Evolutionary conservation across 2,797 vertebrate genomes (phyloP).

Genomic region (Phataginus tricuspis): DNA sequence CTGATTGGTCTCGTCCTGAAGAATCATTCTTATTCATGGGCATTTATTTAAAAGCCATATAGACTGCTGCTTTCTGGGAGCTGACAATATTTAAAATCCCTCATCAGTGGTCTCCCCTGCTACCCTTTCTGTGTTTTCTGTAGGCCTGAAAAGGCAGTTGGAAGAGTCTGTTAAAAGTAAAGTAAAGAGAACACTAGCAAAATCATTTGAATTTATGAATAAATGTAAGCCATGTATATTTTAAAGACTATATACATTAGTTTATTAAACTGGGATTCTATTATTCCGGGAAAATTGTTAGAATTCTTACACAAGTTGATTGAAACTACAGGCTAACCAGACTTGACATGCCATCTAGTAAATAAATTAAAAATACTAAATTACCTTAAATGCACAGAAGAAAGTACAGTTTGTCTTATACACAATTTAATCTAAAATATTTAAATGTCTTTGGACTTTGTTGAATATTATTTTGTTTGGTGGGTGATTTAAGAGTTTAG

Average conservation of each 20-base stretch:
- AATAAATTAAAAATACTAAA: neutral
- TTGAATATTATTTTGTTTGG: slow-evolving; percentile 7
- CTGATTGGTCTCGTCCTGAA: neutral
- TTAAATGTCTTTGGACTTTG: neutral
- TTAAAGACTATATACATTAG: neutral
- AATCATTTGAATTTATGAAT: slow-evolving; percentile 42
- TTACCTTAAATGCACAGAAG: neutral
- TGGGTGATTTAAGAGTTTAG: neutral
- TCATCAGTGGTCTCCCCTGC: neutral
- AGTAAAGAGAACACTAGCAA: neutral
- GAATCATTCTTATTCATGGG: neutral
- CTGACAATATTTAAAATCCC: neutral
- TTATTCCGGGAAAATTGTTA: neutral
- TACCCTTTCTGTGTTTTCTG: neutral
- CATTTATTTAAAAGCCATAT: neutral
- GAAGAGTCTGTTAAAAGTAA: neutral
- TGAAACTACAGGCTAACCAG: neutral
- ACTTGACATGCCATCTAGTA: neutral
- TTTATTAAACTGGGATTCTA: slow-evolving; percentile 10
- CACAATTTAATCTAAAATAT: neutral
- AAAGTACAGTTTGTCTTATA: neutral
- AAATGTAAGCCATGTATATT: neutral
- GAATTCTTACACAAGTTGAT: neutral
- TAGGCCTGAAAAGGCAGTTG: neutral
- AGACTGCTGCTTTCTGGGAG: neutral